phyloP scores from a whole-genome alignment of 1,140 invertebrate genomes.

The Dendroctonus valens region DNA sequence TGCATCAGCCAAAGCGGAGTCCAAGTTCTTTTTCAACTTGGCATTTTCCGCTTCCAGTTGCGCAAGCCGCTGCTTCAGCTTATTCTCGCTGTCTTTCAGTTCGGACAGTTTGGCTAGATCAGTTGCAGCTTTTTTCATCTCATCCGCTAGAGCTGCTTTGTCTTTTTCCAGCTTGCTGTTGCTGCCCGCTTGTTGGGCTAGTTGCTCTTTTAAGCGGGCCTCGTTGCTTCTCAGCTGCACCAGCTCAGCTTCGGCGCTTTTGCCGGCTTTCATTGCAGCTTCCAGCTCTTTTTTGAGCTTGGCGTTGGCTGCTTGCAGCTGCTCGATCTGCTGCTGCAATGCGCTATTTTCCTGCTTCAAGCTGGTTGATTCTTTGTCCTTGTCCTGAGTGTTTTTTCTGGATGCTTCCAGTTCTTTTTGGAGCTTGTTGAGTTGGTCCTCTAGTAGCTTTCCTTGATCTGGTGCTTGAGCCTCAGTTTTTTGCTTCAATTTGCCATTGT shows the following conservation, averaged over 20 bases:
- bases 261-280: slow-evolving; percentile 5
- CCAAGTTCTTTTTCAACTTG: slow-evolving; percentile 26
- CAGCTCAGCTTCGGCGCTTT: slow-evolving; percentile 10
- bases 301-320: slow-evolving; percentile 24
- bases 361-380: slow-evolving; percentile 11
- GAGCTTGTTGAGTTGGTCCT: slow-evolving; percentile 19
- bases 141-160: slow-evolving; percentile 16
- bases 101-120: slow-evolving; percentile 21
- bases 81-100: slow-evolving; percentile 30
- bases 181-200: slow-evolving; percentile 22
- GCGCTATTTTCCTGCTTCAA: slow-evolving; percentile 12
- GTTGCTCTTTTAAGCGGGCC: slow-evolving; percentile 13
- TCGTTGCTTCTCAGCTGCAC: not conserved
- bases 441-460: not conserved
- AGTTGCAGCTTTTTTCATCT: slow-evolving; percentile 18
- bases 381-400: slow-evolving; percentile 4
- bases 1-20: slow-evolving; percentile 3
- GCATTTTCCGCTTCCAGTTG: slow-evolving; percentile 30
- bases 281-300: slow-evolving; percentile 28
- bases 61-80: slow-evolving; percentile 27
- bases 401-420: slow-evolving; percentile 23
- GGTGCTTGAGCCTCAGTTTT: slow-evolving; percentile 2
- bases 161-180: slow-evolving; percentile 29
- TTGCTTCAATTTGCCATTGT: slow-evolving; percentile 13
- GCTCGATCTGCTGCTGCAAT: slow-evolving; percentile 20